Base-by-base conservation (phyloP, 1,140 invertebrate species). In the Anastrepha ludens region DNA sequence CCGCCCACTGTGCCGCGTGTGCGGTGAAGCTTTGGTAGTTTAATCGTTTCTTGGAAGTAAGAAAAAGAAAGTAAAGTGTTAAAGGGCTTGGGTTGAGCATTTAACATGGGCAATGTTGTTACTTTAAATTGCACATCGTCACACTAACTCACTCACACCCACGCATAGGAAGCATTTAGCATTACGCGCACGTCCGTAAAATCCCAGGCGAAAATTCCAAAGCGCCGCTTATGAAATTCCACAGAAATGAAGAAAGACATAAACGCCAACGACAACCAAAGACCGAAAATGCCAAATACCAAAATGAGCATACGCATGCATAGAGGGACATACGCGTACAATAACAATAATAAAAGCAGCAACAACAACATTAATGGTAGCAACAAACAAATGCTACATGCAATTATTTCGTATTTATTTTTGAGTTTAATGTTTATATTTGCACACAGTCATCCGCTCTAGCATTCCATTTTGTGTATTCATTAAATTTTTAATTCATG, bases 61-160 rank as follows among this genome's bases (percentile, higher is more conserved):
- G 50, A 55, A 55, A 55, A 55, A 6, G 50, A 55, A 55, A 55
- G 29, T 2, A 55, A 8, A 89, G 90, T 2, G 1, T 2, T 8
- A 55, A 55, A 55, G 50, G 6, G 50, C 50, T 55, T 55, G 50
- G 91, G 90, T 89, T 88, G 70, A 87, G 85, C 88, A 87, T 86
- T 81, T 11, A 55, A 55, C 55, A 41, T 17, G n/a, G 11, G 64
- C 39, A 20, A 67, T 67, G 20, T 67, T 67, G 65, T 20, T 67
- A 67, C 39, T 41, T 67, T 20, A 67, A 67, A 67, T 67, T 11
- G 39, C 65, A 67, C 65, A 29, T 29, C 29, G 39, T 67, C 65
- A 5, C 9, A 67, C 39, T 20, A 8, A 39, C 65, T 13, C 29
- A 65, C 64, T 39, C 11, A 67, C 11, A 67, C 9, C 29, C 9